Percentiles rank a stretch among this genome's conserved stretches.
phyloP scores from a whole-genome alignment of 92 coral and sea anemone genomes.

The Phenganax marumi region DNA sequence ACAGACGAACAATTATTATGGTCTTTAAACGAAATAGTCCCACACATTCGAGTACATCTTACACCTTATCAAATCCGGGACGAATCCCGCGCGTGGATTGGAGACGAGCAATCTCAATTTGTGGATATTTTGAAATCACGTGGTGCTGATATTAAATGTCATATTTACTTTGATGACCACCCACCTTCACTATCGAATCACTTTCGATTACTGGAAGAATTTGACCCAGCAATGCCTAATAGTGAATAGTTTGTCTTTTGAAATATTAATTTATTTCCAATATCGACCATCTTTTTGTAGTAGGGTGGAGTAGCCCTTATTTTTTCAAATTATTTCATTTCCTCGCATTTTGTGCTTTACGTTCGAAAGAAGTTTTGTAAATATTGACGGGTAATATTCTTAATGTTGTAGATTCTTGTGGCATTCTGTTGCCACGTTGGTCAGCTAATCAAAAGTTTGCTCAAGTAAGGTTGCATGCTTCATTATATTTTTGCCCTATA shows the following conservation, averaged over 20 bases:
- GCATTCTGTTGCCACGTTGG: no score
- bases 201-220: conserved; percentile 79
- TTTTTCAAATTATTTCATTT: not conserved
- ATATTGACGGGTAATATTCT: no score
- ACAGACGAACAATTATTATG: conserved; percentile 89
- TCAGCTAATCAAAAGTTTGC: no score
- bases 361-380: no score
- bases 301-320: not conserved
- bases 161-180: conserved; percentile 78
- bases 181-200: conserved; percentile 83
- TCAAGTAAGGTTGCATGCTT: no score
- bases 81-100: conserved; percentile 91
- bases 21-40: conserved; percentile 71
- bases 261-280: no score
- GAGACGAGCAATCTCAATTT: conserved; percentile 72
- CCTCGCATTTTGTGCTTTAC: no score
- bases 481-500: no score
- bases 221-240: conserved; percentile 47
- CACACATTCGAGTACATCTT: conserved; percentile 84
- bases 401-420: no score
- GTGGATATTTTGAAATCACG: conserved; percentile 80
- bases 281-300: not conserved
- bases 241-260: conserved; percentile 13
- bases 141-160: conserved; percentile 80
- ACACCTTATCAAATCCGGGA: conserved; percentile 97